Conservation (phyloP, 92 coral and sea anemone species). For the Paramuricea clavata region DNA sequence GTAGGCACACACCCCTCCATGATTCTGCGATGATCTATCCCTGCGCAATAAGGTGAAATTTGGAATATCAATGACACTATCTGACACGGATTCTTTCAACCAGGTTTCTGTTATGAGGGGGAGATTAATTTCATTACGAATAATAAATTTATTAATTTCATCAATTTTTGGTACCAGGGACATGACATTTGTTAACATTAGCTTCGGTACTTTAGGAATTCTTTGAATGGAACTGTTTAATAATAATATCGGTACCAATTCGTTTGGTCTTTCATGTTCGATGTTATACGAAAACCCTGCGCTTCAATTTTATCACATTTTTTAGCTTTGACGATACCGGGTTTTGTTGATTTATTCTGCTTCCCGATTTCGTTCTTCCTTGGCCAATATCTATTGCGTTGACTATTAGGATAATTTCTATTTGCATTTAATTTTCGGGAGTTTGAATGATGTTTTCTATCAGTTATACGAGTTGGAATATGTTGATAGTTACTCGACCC, state of each 20-base stretch:
- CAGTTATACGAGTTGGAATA: too few relatives aligned
- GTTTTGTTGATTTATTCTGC: too few relatives aligned
- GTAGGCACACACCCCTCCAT: constrained; percentile 61
- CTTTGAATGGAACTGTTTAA: neutral
- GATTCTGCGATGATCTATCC: constrained; percentile 51
- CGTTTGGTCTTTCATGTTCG: too few relatives aligned
- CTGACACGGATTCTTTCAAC: constrained; percentile 47
- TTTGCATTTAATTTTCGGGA: too few relatives aligned
- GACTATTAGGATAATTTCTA: too few relatives aligned
- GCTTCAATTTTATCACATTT: too few relatives aligned
- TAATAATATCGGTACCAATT: neutral
- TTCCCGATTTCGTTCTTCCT: too few relatives aligned
- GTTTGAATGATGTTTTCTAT: too few relatives aligned
- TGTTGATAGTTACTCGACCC: too few relatives aligned
- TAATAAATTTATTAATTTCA: constrained; percentile 53
- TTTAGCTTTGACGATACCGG: too few relatives aligned
- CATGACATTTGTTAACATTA: constrained; percentile 43
- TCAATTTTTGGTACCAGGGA: constrained; percentile 52
- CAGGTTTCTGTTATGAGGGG: constrained; percentile 65
- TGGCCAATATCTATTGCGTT: too few relatives aligned
- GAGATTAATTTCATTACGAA: constrained; percentile 50
- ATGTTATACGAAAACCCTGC: too few relatives aligned
- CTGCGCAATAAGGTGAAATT: constrained; percentile 4
- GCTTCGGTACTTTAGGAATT: constrained; percentile 21
- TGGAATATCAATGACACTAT: constrained; percentile 32